Percentiles rank a stretch among this genome's conserved stretches.
Evolutionary conservation across 2,113 vertebrate species (phyloP).

Genomic region (Odocoileus virginianus): DNA sequence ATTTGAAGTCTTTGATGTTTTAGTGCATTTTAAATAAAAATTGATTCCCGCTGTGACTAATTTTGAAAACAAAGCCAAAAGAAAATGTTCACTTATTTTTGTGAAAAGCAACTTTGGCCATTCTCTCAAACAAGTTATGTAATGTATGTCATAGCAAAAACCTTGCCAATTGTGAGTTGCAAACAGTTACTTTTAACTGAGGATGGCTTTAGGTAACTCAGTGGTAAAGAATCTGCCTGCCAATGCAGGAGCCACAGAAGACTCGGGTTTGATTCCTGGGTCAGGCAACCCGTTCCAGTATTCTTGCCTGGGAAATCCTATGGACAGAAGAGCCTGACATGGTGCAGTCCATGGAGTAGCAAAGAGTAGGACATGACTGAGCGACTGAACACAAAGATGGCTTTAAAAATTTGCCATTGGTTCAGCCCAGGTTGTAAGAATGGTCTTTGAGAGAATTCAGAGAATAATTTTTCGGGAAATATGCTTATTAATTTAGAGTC

Average conservation of each 20-base stretch:
- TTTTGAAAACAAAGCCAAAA: constrained; percentile 71
- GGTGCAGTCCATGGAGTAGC: neutral
- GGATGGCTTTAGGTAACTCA: neutral
- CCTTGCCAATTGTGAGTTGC: neutral
- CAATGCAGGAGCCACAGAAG: neutral
- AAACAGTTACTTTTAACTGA: neutral
- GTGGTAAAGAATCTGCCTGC: neutral
- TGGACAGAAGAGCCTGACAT: neutral
- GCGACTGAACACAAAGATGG: neutral
- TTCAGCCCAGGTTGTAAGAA: neutral
- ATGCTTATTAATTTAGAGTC: neutral
- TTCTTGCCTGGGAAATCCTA: neutral
- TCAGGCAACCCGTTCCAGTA: neutral
- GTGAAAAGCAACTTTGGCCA: constrained; percentile 63
- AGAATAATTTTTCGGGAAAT: neutral
- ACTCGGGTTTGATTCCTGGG: neutral
- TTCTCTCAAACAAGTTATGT: constrained; percentile 47
- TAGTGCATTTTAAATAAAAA: constrained; percentile 60
- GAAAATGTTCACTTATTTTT: neutral
- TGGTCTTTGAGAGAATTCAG: neutral
- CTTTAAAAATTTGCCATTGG: neutral
- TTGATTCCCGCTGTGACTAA: constrained; percentile 64
- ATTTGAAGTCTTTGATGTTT: constrained; percentile 64
- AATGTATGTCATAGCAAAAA: constrained; percentile 49
- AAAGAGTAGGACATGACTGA: neutral